These are phyloP conservation scores for Entomobrya multifasciata DNA, from an alignment of 2,888 invertebrate genomes.

Conservation along the genomic window DNA sequence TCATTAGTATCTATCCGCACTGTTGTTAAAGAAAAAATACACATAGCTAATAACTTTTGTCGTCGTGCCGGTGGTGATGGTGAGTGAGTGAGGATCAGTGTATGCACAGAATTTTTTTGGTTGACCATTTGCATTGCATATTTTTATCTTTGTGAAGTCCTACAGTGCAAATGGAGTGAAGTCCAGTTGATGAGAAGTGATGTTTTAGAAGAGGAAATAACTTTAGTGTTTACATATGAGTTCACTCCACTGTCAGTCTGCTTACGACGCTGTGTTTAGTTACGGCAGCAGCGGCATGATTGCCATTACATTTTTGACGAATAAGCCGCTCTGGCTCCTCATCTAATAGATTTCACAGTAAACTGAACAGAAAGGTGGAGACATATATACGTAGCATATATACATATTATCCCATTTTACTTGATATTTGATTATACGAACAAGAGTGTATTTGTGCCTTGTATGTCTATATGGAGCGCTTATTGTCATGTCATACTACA, in stretches of 20 bases:
- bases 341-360: background rate
- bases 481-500: slow-evolving; percentile 18
- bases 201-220: slow-evolving; percentile 7
- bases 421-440: slow-evolving; percentile 11
- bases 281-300: slow-evolving; percentile 3
- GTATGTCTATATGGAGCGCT: background rate
- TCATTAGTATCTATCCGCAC: background rate
- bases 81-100: background rate
- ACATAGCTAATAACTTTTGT: background rate
- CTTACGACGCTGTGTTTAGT: slow-evolving; percentile 36
- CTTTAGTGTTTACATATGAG: slow-evolving; percentile 29
- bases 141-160: slow-evolving; percentile 18
- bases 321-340: slow-evolving; percentile 28
- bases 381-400: slow-evolving; percentile 14
- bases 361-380: background rate
- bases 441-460: background rate
- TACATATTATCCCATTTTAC: slow-evolving; percentile 33
- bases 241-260: slow-evolving; percentile 1
- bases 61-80: background rate
- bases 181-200: too few relatives aligned
- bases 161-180: slow-evolving; percentile 3
- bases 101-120: too few relatives aligned
- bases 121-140: slow-evolving; percentile 17
- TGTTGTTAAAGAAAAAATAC: background rate
- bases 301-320: slow-evolving; percentile 27